These are phyloP conservation scores for Dermatemys mawii DNA, from an alignment of 2,113 vertebrate genomes.

Conservation along the genomic window DNA sequence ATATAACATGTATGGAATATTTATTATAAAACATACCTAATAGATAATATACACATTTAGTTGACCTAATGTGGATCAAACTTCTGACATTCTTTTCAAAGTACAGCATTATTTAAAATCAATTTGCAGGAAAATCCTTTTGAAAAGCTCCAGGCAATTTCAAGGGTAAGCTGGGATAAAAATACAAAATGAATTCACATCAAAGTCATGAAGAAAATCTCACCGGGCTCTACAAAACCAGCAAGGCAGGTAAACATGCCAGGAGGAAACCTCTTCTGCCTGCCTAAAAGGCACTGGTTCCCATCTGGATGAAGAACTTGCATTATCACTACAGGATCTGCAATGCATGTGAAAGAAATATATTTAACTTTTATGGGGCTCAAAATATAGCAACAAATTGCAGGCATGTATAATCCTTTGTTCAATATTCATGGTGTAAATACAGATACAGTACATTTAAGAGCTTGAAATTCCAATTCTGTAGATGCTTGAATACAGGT, in stretches of 20 bases:
- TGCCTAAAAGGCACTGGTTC: constrained; percentile 91
- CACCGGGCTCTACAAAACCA: constrained; percentile 96
- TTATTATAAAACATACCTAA: background rate
- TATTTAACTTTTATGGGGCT: background rate
- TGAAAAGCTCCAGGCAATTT: background rate
- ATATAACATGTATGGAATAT: background rate
- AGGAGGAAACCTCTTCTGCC: constrained; percentile 89
- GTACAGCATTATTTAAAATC: background rate
- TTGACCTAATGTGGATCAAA: background rate
- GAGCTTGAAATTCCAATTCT: background rate
- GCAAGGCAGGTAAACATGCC: constrained; percentile 95
- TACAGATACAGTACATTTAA: background rate
- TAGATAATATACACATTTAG: background rate
- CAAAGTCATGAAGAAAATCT: constrained; percentile 8
- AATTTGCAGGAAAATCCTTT: background rate
- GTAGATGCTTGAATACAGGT: background rate
- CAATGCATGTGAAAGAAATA: background rate
- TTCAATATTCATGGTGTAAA: background rate
- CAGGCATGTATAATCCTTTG: background rate
- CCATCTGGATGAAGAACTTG: constrained; percentile 94
- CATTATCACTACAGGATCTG: constrained; percentile 99
- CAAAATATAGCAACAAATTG: background rate
- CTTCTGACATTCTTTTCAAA: background rate
- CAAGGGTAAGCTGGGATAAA: background rate
- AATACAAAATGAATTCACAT: background rate